Evolutionary conservation across 2,797 vertebrate genomes (phyloP).

Genomic region (Sebastes diploproa): DNA sequence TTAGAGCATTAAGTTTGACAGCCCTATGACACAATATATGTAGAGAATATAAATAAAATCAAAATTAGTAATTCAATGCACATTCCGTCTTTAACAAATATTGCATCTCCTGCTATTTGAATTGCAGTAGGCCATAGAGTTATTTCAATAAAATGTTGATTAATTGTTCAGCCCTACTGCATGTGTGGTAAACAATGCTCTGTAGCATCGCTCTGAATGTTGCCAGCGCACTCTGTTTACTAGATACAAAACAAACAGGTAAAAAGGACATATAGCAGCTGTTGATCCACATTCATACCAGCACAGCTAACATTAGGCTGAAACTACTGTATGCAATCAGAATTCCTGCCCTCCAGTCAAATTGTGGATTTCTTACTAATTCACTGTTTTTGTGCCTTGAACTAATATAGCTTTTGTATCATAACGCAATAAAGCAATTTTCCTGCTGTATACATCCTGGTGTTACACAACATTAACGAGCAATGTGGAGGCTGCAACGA

Average conservation of each 20-base stretch:
- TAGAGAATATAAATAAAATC: rapidly evolving
- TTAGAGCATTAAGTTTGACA: too few relatives aligned
- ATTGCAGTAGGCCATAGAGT: too few relatives aligned
- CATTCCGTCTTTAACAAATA: too few relatives aligned
- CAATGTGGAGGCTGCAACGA: not conserved
- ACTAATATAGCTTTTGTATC: not conserved
- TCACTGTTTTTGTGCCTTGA: not conserved
- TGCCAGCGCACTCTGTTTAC: not conserved
- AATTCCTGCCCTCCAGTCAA: not conserved
- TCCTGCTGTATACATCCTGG: not conserved
- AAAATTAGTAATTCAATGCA: too few relatives aligned
- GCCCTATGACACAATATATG: too few relatives aligned
- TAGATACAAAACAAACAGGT: not conserved
- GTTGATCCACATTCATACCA: not conserved
- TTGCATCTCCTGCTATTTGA: too few relatives aligned
- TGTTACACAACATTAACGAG: not conserved
- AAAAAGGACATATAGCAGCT: not conserved
- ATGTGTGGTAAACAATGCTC: not conserved
- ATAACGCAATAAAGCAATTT: not conserved
- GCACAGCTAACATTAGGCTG: not conserved
- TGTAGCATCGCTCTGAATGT: not conserved
- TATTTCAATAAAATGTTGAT: too few relatives aligned
- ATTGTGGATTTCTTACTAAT: not conserved
- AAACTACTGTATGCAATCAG: not conserved
- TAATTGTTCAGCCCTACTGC: not conserved